A percentile compares a stretch with the other conserved stretches of the same genome.
These are phyloP conservation scores for Saccostrea glomerata DNA, from an alignment of 1,140 invertebrate species.

Conservation along the genomic window DNA sequence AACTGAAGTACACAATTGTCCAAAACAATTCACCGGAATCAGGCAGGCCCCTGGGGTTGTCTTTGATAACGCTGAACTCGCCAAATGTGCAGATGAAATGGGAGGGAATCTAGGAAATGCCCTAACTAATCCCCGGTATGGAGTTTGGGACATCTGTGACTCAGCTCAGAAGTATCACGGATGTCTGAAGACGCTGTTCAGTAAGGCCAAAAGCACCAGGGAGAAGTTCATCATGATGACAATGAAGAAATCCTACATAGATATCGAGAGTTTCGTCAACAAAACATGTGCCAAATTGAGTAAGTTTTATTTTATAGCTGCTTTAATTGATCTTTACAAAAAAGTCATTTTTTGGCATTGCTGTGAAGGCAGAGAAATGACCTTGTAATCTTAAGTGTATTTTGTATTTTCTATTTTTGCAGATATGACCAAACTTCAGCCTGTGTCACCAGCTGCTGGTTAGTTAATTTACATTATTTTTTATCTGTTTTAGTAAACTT, in stretches of 20 bases:
- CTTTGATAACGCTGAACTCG: constrained; percentile 2
- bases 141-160: background rate
- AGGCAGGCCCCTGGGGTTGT: background rate
- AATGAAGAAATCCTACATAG: background rate
- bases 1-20: background rate
- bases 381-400: background rate
- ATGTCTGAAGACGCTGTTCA: constrained; percentile 1
- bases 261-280: constrained; percentile 5
- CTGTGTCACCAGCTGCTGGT: background rate
- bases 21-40: background rate
- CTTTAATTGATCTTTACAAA: background rate
- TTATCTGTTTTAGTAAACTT: background rate
- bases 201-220: constrained; percentile 1
- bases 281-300: background rate
- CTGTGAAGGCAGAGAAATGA: background rate
- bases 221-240: constrained; percentile 22
- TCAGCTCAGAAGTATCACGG: background rate
- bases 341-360: background rate
- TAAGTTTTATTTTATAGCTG: background rate
- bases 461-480: background rate
- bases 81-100: background rate
- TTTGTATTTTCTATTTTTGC: background rate
- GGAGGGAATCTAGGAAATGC: background rate
- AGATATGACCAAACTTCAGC: constrained; percentile 6
- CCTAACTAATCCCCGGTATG: background rate